Evolutionary conservation across 2,888 invertebrate genomes (phyloP).

Genomic region (Drosophila rubida): DNA sequence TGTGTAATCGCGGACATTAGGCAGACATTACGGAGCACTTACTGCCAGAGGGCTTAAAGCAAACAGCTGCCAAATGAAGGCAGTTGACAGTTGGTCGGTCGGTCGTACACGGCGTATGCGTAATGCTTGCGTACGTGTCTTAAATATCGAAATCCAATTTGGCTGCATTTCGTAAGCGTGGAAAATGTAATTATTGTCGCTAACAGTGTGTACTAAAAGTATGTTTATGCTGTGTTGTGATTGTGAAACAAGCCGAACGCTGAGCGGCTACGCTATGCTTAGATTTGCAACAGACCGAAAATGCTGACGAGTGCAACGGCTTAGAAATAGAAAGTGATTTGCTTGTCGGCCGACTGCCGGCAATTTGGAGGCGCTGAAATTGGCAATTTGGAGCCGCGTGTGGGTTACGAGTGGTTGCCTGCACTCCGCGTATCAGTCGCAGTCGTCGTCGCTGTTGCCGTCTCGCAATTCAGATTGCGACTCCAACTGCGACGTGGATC

Average conservation of each 20-base stretch:
- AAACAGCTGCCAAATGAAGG: constrained; percentile 32
- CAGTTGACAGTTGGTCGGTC: constrained; percentile 1
- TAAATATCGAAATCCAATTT: constrained; percentile 56
- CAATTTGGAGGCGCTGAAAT: constrained; percentile 74
- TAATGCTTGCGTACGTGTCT: constrained; percentile 63
- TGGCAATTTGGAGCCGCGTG: constrained; percentile 61
- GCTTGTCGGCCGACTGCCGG: constrained; percentile 45
- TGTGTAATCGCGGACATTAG: constrained; percentile 32
- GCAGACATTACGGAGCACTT: constrained; percentile 17
- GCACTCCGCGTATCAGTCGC: neutral
- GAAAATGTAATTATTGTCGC: constrained; percentile 70
- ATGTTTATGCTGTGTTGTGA: constrained; percentile 17
- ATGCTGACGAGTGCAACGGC: constrained; percentile 45
- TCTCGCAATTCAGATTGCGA: constrained; percentile 5
- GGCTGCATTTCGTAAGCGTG: constrained; percentile 53
- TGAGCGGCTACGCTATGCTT: constrained; percentile 8
- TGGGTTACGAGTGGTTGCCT: constrained; percentile 34
- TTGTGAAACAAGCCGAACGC: constrained; percentile 41
- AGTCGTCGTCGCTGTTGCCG: neutral
- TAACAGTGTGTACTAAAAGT: constrained; percentile 27
- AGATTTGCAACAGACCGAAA: constrained; percentile 3
- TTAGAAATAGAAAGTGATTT: constrained; percentile 78
- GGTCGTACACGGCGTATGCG: constrained; percentile 57
- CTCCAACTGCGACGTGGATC: neutral
- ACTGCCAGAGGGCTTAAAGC: constrained; percentile 3